Base-by-base conservation (phyloP, 2,888 invertebrate genomes). In the Pseudanteris insignis region DNA sequence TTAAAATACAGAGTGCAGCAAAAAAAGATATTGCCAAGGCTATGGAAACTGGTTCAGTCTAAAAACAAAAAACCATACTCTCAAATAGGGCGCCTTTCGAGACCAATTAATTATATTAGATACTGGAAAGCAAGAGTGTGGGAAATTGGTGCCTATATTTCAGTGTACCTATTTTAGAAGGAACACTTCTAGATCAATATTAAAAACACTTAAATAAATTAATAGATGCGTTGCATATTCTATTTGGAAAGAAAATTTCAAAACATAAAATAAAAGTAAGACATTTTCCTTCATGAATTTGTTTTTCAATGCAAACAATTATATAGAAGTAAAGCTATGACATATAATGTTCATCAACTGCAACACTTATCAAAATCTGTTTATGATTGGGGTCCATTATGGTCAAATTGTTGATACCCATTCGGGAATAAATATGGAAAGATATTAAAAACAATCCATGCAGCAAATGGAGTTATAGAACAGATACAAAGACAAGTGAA, bases 341-440 rank as follows among this genome's bases (percentile, higher is more conserved):
- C 47, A 2, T 60, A 21, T 10, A 64, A 60, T 36, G 28, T 64
- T 2, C 64, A 64, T 21, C 29, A 47, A 37, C 21, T 61, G 3
- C 4, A 37, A 5, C 36, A 36, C 12, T 21, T 36, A 24, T 6
- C 24, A 6, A 2, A 2, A 2, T 13, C 11, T 36, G 36, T 24
- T 3, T 11, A 7, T 24, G 11, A 36, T 24, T 36, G 36, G 36
- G 36, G 36, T 1, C 36, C 36, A 11, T 8, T 36, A 8, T 36
- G 1, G 6, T 10, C 36, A 24, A 21, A 36, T 24, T 24, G 8
- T 12, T 10, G 24, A 2, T 34, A 18, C 9, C 34, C 34, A 15
- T 34, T 34, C 18, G 34, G 18, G 18, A 43, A 9, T 21, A 28
- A 34, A 1, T 34, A 46, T 36, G 46, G 34, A 15, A 11, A 34